These are phyloP conservation scores for Dicyrtomina minuta DNA, from an alignment of 2,888 invertebrate species.

Conservation along the genomic window DNA sequence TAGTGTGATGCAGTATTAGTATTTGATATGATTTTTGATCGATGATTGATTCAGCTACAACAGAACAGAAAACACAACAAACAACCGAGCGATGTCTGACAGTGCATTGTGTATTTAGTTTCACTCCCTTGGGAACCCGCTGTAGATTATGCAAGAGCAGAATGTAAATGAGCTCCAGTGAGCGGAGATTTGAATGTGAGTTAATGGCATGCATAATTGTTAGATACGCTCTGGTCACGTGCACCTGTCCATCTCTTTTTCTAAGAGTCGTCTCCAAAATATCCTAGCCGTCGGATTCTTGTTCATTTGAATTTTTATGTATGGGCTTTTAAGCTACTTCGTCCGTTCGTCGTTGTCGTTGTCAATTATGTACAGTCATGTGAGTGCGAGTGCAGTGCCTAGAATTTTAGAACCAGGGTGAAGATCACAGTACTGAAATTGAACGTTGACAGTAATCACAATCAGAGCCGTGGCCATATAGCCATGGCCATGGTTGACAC, in stretches of 20 bases:
- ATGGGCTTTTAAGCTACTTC: not conserved
- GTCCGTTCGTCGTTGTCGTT: not conserved
- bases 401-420: too few species aligned
- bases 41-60: too few species aligned
- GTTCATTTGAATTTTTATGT: not conserved
- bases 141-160: slow-evolving; percentile 7
- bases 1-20: too few species aligned
- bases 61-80: too few species aligned
- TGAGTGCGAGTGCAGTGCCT: too few species aligned
- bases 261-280: slow-evolving; percentile 6
- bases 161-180: slow-evolving; percentile 8
- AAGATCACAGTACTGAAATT: not conserved
- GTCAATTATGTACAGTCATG: not conserved
- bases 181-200: slow-evolving; percentile 17
- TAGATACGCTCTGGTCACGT: slow-evolving; percentile 19
- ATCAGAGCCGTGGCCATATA: too few species aligned
- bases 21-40: too few species aligned
- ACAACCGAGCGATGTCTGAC: too few species aligned
- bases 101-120: too few species aligned
- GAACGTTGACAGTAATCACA: not conserved
- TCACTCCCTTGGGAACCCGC: too few species aligned
- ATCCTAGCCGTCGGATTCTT: not conserved
- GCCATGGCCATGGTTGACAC: not conserved
- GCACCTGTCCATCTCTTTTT: slow-evolving; percentile 12
- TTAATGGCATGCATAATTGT: slow-evolving; percentile 23